A percentile compares a stretch with the other conserved stretches of the same genome.
Evolutionary conservation across 2,888 invertebrate genomes (phyloP).

Genomic region (Acrobeloides nanus): DNA sequence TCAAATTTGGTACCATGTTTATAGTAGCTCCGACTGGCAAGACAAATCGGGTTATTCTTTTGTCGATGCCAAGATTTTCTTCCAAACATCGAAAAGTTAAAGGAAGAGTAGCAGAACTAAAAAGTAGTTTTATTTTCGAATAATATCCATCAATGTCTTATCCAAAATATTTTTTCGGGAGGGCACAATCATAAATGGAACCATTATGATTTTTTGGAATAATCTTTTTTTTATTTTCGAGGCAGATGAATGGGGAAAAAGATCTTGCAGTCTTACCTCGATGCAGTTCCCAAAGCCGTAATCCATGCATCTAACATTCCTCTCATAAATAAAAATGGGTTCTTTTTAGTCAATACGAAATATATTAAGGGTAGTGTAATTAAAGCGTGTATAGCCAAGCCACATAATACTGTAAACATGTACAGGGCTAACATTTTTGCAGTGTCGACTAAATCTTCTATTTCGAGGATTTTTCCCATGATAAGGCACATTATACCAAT

Average conservation of each 20-base stretch:
- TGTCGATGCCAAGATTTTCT: constrained; percentile 64
- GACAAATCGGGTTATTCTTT: constrained; percentile 64
- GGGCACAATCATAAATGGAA: too few species aligned
- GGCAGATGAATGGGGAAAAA: too few species aligned
- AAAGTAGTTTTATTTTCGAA: too few species aligned
- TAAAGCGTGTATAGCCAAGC: constrained; percentile 62
- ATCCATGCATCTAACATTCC: constrained; percentile 66
- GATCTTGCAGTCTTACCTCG: too few species aligned
- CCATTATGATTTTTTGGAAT: too few species aligned
- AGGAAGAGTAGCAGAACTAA: constrained; percentile 64
- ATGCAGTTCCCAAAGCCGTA: constrained; percentile 65
- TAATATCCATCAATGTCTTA: too few species aligned
- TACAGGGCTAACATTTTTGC: constrained; percentile 64
- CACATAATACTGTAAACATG: constrained; percentile 61
- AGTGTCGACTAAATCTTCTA: constrained; percentile 61
- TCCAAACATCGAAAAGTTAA: constrained; percentile 66
- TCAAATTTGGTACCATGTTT: constrained; percentile 76
- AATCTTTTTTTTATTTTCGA: too few species aligned
- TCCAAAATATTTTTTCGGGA: too few species aligned
- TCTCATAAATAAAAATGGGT: constrained; percentile 49
- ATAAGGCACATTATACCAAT: constrained; percentile 66
- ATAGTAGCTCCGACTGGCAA: constrained; percentile 61
- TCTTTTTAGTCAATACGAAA: constrained; percentile 59
- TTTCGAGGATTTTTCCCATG: constrained; percentile 64
- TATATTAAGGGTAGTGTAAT: constrained; percentile 63